A percentile compares a stretch with the other conserved stretches of the same genome.
Evolutionary conservation across 2,113 vertebrate genomes (phyloP).

Genomic region (Chloebia gouldiae): DNA sequence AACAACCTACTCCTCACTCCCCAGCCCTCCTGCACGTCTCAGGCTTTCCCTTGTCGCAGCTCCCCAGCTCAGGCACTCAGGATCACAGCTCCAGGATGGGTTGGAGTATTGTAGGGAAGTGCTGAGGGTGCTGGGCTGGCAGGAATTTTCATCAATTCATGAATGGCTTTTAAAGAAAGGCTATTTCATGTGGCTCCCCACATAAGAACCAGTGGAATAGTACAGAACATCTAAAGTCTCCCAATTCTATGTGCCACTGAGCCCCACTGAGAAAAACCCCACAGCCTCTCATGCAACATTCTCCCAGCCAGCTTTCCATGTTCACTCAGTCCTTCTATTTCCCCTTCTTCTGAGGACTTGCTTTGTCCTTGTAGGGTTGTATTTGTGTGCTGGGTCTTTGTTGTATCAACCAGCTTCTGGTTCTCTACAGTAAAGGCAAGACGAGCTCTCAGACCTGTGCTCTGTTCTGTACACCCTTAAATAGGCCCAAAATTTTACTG

Average conservation of each 20-base stretch:
- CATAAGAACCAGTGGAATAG: neutral
- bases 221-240: neutral
- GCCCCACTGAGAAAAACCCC: neutral
- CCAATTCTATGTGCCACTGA: neutral
- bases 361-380: neutral
- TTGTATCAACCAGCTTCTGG: neutral
- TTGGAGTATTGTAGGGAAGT: neutral
- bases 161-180: neutral
- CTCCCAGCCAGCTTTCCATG: neutral
- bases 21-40: rapidly evolving
- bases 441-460: neutral
- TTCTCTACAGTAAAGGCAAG: neutral
- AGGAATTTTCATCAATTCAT: neutral
- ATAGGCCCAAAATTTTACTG: neutral
- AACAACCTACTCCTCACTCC: neutral
- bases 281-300: neutral
- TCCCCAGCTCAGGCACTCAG: neutral
- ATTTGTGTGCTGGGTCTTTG: neutral
- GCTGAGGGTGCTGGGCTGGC: neutral
- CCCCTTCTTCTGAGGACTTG: neutral
- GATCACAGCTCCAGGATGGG: neutral
- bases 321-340: neutral
- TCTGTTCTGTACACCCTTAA: neutral
- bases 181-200: neutral
- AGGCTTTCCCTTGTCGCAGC: neutral